Evolutionary conservation across 2,113 vertebrate species (phyloP), one percentile per base, ranked within the genome.

Genomic region (Mormyrus lacerda): DNA sequence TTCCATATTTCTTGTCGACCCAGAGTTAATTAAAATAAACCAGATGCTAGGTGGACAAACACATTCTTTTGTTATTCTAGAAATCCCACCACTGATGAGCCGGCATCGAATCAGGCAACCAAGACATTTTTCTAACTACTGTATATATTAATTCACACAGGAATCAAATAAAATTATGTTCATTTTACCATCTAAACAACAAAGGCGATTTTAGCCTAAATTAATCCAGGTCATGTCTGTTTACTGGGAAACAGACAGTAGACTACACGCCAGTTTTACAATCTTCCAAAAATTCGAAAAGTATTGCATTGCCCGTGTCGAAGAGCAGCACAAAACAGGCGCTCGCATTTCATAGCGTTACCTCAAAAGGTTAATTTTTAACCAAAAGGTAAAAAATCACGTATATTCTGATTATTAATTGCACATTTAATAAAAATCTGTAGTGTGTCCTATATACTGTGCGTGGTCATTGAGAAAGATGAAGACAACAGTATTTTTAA

Each of bases 21-120:
- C 88, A 93, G 93, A 96, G 95, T 96, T 96, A 97, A 97, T 97
- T 96, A 97, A 96, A 97, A 96, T 94, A 96, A 96, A 96, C 91
- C 95, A 94, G 91, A 91, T 91, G 91, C 92, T 94, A 89, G 91
- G 87, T 92, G 91, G 89, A 93, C 92, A 94, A 90, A 91, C 92
- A 94, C 94, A 93, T 93, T 94, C 94, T 93, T 93, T 92, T 92
- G 39, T 47, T 84, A 45, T 90, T 91, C 91, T 90, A 90, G 91
- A 91, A 88, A 83, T 90, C 92, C 50, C 50, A 83, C 11, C 10
- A 21, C 76, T 89, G 53, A 76, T 31, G 51, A 27, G 47, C 51
- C 51, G 15, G 50, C 73, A n/a, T 50, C 39, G 50, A 84, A 84
- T 35, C 27, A 15, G 42, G 31, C 61, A 21, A 45, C 39, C 13